phyloP scores from a whole-genome alignment of 2,888 invertebrate species.

The Heteropelma amictum region DNA sequence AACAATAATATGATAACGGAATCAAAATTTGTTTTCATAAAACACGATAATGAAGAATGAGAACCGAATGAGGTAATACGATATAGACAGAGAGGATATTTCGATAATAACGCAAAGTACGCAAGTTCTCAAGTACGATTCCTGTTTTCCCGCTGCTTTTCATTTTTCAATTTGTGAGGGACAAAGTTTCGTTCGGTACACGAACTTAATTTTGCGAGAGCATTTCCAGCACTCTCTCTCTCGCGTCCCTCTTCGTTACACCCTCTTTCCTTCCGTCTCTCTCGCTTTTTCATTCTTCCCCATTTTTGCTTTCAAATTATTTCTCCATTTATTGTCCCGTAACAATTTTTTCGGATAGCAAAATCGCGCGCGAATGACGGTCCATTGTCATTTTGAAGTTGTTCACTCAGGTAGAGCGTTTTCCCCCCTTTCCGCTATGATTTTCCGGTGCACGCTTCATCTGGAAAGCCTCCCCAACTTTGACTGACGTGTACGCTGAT shows the following conservation, averaged over 20 bases:
- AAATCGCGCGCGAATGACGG: conserved; percentile 40
- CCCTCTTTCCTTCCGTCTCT: not conserved
- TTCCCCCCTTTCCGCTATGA: conserved; percentile 10
- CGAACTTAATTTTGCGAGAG: conserved; percentile 39
- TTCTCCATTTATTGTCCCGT: conserved; percentile 1
- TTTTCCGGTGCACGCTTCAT: conserved; percentile 2
- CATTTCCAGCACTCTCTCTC: conserved; percentile 19
- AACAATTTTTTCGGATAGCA: conserved; percentile 6
- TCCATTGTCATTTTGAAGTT: too few relatives aligned
- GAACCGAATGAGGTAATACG: not conserved
- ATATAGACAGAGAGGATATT: not conserved
- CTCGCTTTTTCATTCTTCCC: not conserved
- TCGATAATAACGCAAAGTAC: conserved; percentile 3
- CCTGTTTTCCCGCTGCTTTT: conserved; percentile 45
- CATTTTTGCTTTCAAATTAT: not conserved
- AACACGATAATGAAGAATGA: not conserved
- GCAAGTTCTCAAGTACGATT: conserved; percentile 29
- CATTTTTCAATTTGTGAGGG: conserved; percentile 45
- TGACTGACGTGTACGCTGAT: conserved; percentile 36
- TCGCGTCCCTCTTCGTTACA: too few relatives aligned
- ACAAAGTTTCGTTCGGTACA: conserved; percentile 17
- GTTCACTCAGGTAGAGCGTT: conserved; percentile 11
- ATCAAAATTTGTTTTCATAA: too few relatives aligned
- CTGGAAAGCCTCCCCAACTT: conserved; percentile 38
- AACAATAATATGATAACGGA: too few relatives aligned